A percentile compares a stretch with the other conserved stretches of the same genome.
These are phyloP conservation scores for Calvadosia cruxmelitensis DNA, from an alignment of 30 jellyfish, hydroid and myxozoan species.

Conservation along the genomic window DNA sequence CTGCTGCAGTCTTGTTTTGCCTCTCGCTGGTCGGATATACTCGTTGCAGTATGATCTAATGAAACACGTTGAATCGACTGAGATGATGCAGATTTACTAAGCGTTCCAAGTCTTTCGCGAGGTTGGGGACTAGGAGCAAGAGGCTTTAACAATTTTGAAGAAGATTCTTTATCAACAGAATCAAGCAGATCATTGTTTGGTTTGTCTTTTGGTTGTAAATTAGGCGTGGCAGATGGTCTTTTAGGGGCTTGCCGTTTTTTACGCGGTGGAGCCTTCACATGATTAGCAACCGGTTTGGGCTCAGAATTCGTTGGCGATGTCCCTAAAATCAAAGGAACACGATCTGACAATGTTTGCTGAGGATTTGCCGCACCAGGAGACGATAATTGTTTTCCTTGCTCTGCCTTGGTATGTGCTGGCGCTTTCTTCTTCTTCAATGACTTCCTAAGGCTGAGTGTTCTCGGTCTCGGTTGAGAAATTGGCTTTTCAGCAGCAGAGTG, in stretches of 20 bases:
- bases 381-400: not conserved
- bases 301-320: not conserved
- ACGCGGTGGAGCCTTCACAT: not conserved
- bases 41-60: not conserved
- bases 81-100: not conserved
- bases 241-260: slow-evolving; percentile 35
- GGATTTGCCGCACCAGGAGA: not conserved
- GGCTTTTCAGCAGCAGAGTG: not conserved
- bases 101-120: not conserved
- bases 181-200: not conserved
- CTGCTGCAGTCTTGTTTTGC: not conserved
- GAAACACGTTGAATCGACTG: not conserved
- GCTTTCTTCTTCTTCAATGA: not conserved
- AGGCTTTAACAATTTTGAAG: slow-evolving; percentile 39
- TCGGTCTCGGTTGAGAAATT: not conserved
- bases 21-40: not conserved
- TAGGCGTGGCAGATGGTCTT: slow-evolving; percentile 27
- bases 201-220: not conserved
- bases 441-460: not conserved
- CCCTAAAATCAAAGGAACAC: not conserved
- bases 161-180: slow-evolving; percentile 3
- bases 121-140: slow-evolving; percentile 64
- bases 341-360: not conserved
- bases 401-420: not conserved
- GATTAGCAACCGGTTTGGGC: not conserved